Percentiles rank a stretch among this genome's conserved stretches.
Evolutionary conservation across 2,888 invertebrate species (phyloP).

Genomic region (Himalopsyche anomala): DNA sequence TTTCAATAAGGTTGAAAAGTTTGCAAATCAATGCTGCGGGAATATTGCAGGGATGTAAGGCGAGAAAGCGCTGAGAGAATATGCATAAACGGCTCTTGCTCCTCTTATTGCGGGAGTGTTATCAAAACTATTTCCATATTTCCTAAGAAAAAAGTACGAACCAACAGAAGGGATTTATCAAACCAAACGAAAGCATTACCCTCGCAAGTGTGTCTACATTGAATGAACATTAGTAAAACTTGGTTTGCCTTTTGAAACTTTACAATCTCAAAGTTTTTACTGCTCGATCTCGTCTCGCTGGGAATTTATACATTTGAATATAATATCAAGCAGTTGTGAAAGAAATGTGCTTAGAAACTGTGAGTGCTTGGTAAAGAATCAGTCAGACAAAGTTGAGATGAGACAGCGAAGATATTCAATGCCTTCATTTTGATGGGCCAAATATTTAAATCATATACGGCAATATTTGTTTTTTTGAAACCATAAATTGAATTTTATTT

Average conservation of each 20-base stretch:
- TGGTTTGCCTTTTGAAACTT: conserved; percentile 40
- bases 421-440: neutral
- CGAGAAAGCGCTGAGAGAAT: neutral
- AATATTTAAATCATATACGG: too few species aligned
- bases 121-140: conserved; percentile 63
- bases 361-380: conserved; percentile 19
- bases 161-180: neutral
- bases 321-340: conserved; percentile 36
- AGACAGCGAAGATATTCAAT: neutral
- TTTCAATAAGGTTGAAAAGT: too few species aligned
- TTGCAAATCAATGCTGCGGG: too few species aligned
- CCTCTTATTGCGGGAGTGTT: conserved; percentile 54
- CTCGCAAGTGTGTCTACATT: conserved; percentile 40
- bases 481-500: too few species aligned
- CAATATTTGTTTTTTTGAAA: too few species aligned
- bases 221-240: conserved; percentile 43
- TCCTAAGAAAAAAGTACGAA: conserved; percentile 52
- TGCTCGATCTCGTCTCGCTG: conserved; percentile 35
- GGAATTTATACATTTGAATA: conserved; percentile 37
- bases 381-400: conserved; percentile 17
- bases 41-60: neutral
- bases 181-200: conserved; percentile 42
- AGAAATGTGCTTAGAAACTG: conserved; percentile 40
- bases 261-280: conserved; percentile 40
- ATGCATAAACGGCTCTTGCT: neutral